These are phyloP conservation scores for Trididemnum miniatum DNA, from an alignment of 23 tunicate genomes.

Conservation along the genomic window DNA sequence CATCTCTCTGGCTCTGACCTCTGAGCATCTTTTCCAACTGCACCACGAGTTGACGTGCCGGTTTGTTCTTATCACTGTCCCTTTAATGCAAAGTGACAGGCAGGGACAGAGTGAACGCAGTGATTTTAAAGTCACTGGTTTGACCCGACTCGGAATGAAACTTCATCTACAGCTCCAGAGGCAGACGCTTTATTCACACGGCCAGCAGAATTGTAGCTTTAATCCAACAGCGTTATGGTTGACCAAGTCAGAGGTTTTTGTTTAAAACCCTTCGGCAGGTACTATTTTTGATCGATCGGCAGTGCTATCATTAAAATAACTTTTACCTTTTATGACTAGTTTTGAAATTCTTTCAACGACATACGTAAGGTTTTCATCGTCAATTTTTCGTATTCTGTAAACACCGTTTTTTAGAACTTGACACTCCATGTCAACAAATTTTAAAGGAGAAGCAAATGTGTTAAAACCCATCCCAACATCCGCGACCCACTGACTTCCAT, in stretches of 20 bases:
- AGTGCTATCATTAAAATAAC: not conserved
- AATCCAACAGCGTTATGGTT: not conserved
- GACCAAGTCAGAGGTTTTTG: not conserved
- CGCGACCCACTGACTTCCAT: slow-evolving; percentile 23
- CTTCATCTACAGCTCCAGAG: not conserved
- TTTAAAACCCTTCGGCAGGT: not conserved
- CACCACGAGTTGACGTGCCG: too few relatives aligned
- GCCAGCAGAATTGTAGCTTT: too few relatives aligned
- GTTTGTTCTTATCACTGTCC: too few relatives aligned
- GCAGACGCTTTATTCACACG: too few relatives aligned
- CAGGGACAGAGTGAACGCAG: too few relatives aligned
- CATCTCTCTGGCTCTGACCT: too few relatives aligned
- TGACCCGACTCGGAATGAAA: not conserved
- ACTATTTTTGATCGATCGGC: not conserved
- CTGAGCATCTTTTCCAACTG: too few relatives aligned
- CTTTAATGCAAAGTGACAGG: too few relatives aligned
- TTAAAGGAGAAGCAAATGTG: slow-evolving; percentile 29
- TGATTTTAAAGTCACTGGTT: too few relatives aligned
- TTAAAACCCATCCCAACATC: slow-evolving; percentile 43
- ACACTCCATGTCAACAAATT: slow-evolving; percentile 5
- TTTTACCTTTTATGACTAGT: slow-evolving; percentile 1
- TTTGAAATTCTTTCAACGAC: slow-evolving; percentile 17
- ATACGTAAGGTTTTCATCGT: not conserved
- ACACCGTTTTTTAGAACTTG: slow-evolving; percentile 34
- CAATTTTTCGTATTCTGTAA: slow-evolving; percentile 34